Evolutionary conservation across 2,797 vertebrate genomes (phyloP).

Genomic region (Alfaro cultratus): DNA sequence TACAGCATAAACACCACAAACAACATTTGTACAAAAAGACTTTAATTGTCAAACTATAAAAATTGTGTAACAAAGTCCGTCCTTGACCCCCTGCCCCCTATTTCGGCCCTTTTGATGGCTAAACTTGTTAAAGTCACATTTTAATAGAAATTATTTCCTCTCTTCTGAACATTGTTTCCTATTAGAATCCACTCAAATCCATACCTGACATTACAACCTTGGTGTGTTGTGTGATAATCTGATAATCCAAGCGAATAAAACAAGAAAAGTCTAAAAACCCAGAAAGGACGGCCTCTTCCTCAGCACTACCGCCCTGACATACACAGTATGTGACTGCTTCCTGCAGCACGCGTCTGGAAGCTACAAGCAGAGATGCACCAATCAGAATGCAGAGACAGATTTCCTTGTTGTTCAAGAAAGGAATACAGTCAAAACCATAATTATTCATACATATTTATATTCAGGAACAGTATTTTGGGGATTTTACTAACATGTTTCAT

Average conservation of each 20-base stretch:
- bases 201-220: not conserved
- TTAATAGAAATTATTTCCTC: not conserved
- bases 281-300: not conserved
- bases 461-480: not conserved
- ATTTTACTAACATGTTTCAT: not conserved
- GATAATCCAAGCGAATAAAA: not conserved
- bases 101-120: not conserved
- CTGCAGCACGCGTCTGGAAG: conserved; percentile 12
- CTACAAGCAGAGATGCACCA: not conserved
- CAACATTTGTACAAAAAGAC: conserved; percentile 33
- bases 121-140: not conserved
- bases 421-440: not conserved
- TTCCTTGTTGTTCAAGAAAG: not conserved
- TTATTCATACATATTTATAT: not conserved
- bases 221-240: not conserved
- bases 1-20: not conserved
- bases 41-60: conserved; percentile 22
- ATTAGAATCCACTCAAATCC: not conserved
- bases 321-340: conserved; percentile 61
- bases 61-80: conserved; percentile 8
- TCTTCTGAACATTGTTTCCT: not conserved
- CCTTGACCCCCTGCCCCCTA: not conserved
- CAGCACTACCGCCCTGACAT: conserved; percentile 31
- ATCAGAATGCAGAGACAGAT: not conserved
- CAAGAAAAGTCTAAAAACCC: not conserved